These are phyloP conservation scores for Hyposoter didymator DNA, from an alignment of 2,888 invertebrate genomes.

Conservation along the genomic window DNA sequence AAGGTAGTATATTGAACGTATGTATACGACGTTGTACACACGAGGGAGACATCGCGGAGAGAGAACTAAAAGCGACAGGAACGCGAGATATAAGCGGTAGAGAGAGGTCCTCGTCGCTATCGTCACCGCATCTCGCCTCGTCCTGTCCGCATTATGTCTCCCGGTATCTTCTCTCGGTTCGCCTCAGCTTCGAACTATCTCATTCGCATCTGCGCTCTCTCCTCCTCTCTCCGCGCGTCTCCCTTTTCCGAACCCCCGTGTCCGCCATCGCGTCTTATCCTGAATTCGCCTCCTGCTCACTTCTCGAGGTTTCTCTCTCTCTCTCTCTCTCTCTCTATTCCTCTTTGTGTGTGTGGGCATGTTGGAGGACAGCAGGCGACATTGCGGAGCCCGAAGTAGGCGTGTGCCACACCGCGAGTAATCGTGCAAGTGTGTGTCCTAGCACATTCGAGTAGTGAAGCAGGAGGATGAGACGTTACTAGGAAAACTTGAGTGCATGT, in stretches of 20 bases:
- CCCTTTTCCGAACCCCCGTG: constrained; percentile 13
- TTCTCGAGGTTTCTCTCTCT: not conserved
- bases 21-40: constrained; percentile 41
- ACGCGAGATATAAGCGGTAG: constrained; percentile 62
- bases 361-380: constrained; percentile 23
- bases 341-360: constrained; percentile 1
- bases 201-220: constrained; percentile 70
- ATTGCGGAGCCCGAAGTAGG: constrained; percentile 17
- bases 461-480: constrained; percentile 5
- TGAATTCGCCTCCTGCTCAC: constrained; percentile 38
- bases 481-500: not conserved
- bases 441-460: constrained; percentile 1
- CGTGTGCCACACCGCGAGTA: constrained; percentile 36
- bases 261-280: constrained; percentile 48
- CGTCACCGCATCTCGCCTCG: constrained; percentile 73
- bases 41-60: constrained; percentile 46
- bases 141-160: constrained; percentile 74
- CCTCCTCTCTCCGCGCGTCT: constrained; percentile 10
- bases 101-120: constrained; percentile 66
- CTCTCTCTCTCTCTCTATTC: not conserved
- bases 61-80: constrained; percentile 63
- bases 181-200: constrained; percentile 70
- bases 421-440: constrained; percentile 14
- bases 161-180: constrained; percentile 68
- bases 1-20: constrained; percentile 28